Base-by-base conservation (phyloP, 23 tunicate species). In the Aplidium turbinatum region DNA sequence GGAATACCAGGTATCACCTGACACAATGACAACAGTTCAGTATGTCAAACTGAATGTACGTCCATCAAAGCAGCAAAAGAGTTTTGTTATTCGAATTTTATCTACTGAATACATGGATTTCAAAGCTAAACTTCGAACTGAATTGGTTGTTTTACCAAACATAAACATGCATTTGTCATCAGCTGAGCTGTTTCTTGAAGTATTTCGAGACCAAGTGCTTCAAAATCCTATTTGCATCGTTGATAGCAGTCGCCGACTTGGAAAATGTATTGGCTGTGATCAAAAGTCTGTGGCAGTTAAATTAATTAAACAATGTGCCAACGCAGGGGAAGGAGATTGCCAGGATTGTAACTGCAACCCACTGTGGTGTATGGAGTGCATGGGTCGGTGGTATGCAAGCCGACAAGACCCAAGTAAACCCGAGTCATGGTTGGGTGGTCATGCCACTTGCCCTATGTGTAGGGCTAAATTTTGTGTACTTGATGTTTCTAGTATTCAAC, bases 381-480 rank as follows among this genome's bases (percentile, higher is more conserved):
- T 91, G 91, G 97, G 91, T 0, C 52, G 87, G 30, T 91, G 97
- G 97, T 91, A 75, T 57, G 97, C 91, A 0, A 84, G 91, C 58
- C 58, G 97, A 13, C 97, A 91, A 40, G 90, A 91, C 58, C 90
- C 71, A 32, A 3, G 72, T 4, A 66, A 62, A 9, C 81, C 91
- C 4, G 86, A 84, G 0, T 51, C 86, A 0, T 91, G 97, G 97
- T 70, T 91, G 25, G 79, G 86, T 18, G 85, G 91, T 16, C 55
- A 32, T 82, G 86, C 91, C 1, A 76, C 97, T 19, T 91, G 97
- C 36, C 97, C 97, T 20, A 91, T 91, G 97, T 91, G 97, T 42
- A 56, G 97, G 52, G 78, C 86, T 7, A 40, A 38, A 4, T 91
- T 91, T 47, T 91, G 97, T 51, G 66, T 91, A 71, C 55, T 80